These are phyloP conservation scores for Leptopilina myrica DNA, from an alignment of 2,888 invertebrate species.

Conservation along the genomic window DNA sequence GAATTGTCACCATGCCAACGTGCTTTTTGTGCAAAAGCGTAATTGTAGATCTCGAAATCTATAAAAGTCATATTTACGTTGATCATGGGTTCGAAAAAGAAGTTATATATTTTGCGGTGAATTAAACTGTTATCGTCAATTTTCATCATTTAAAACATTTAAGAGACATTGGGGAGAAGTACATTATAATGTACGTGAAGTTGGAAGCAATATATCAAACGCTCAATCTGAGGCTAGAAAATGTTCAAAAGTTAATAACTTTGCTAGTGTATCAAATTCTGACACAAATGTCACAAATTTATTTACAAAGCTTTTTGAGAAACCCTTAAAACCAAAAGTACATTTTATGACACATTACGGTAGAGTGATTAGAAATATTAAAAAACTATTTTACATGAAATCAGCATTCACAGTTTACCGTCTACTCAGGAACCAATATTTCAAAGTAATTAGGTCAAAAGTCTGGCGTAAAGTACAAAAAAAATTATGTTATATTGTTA, in stretches of 20 bases:
- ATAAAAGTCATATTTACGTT: background rate
- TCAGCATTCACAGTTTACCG: too few relatives aligned
- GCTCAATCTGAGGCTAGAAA: background rate
- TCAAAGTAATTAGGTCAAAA: too few relatives aligned
- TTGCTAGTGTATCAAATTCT: background rate
- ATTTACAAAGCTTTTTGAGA: too few relatives aligned
- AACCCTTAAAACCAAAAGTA: too few relatives aligned
- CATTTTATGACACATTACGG: too few relatives aligned
- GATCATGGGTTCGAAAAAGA: background rate
- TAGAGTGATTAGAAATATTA: too few relatives aligned
- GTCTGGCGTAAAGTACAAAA: too few relatives aligned
- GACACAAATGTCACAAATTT: background rate
- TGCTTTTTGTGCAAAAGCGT: background rate
- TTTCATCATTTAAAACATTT: background rate
- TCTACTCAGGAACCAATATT: too few relatives aligned
- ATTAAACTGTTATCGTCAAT: background rate
- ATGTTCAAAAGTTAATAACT: background rate
- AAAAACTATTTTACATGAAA: too few relatives aligned
- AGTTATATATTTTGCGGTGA: conserved; percentile 12
- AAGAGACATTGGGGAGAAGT: background rate
- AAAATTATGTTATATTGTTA: too few relatives aligned
- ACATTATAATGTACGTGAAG: background rate
- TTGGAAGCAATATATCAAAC: background rate
- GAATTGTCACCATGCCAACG: background rate
- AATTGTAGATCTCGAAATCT: background rate